Evolutionary conservation across 2,113 vertebrate species (phyloP).

Genomic region (Pelecanus crispus): DNA sequence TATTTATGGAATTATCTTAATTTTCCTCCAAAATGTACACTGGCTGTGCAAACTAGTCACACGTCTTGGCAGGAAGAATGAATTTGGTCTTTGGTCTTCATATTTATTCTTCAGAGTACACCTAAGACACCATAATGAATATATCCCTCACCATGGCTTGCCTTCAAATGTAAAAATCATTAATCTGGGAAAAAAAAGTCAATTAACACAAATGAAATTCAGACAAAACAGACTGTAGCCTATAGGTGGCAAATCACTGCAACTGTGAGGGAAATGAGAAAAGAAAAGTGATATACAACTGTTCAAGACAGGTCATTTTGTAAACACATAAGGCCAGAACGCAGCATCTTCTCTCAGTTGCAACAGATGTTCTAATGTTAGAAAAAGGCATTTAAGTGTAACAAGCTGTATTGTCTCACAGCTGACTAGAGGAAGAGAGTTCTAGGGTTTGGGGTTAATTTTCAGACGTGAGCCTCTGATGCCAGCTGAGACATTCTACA

Average conservation of each 20-base stretch:
- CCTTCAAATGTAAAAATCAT: conserved; percentile 31
- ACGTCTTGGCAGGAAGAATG: neutral
- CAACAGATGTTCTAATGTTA: conserved; percentile 35
- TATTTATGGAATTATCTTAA: neutral
- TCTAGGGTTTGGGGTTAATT: neutral
- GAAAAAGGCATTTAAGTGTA: neutral
- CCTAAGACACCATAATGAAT: neutral
- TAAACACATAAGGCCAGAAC: conserved; percentile 24
- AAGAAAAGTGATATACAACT: conserved; percentile 51
- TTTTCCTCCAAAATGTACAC: neutral
- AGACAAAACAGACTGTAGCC: conserved; percentile 58
- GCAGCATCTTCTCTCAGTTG: conserved; percentile 7
- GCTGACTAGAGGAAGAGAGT: neutral
- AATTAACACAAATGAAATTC: conserved; percentile 59
- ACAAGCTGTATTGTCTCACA: neutral
- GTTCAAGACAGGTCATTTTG: conserved; percentile 46
- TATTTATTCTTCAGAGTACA: neutral
- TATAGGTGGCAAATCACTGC: conserved; percentile 67
- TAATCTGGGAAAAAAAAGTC: conserved; percentile 19
- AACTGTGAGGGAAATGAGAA: conserved; percentile 63
- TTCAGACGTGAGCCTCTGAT: neutral
- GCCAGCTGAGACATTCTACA: neutral
- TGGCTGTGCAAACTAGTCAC: neutral
- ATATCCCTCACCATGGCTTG: neutral
- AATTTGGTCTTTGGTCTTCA: neutral